Evolutionary conservation across 1,140 invertebrate genomes (phyloP), one percentile per base, ranked within the genome.

Genomic region (Phthorimaea operculella): DNA sequence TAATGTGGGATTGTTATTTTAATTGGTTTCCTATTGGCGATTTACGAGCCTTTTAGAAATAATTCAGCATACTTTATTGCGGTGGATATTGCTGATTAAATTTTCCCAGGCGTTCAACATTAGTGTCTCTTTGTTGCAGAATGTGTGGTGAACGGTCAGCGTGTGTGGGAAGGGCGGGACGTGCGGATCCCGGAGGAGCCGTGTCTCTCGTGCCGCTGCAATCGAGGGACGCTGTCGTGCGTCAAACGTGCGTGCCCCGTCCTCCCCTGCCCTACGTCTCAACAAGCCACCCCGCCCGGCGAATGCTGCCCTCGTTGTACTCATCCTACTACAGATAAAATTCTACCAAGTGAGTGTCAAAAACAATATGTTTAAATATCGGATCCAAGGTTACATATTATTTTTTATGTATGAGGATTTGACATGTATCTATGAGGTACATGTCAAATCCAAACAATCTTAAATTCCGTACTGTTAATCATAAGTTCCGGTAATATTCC

Each of bases 261-360:
- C 3, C 85, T 97, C 5, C 90, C 92, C 15, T 97, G 95, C 77
- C 90, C 91, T 11, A 89, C 18, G 65, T 83, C 47, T 7, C 90
- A 90, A 53, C 92, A 93, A 62, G 82, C 88, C 17, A 88, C 89
- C 36, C 86, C 87, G 18, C 86, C 90, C 1, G 92, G 92, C 2
- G 90, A 94, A 65, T 97, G 96, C 75, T 98, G 96, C 79, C 94
- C 95, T 0, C 82, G 87, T 50, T 97, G 96, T 71, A 88, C 87
- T 60, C 92, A 92, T 87, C 86, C 88, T 48, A 87, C 75, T 1
- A 66, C 82, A 9, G 85, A 87, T 60, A 86, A 86, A 52, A 83
- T 86, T 14, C 67, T 87, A 52, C 83, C 82, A 63, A 85, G 87
- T 88, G 76, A 82, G 75, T 78, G 11, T 11, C 33, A 34, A 34